Percentiles rank a stretch among this genome's conserved stretches.
These are phyloP conservation scores for Zygothrica quintamaculata DNA, from an alignment of 2,888 invertebrate species.

Conservation along the genomic window DNA sequence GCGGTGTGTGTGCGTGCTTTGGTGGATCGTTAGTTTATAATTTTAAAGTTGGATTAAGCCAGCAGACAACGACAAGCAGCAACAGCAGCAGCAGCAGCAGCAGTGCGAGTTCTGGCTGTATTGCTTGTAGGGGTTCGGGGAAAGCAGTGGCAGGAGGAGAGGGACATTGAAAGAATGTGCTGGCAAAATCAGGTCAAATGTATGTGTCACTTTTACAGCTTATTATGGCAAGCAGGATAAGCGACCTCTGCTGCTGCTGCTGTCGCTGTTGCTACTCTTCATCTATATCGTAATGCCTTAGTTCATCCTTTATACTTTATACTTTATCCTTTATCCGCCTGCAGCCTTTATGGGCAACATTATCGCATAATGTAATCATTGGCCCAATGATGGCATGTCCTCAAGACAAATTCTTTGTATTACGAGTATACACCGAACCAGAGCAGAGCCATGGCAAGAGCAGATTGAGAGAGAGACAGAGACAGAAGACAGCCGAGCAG, in stretches of 20 bases:
- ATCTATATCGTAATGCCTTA: conserved; percentile 4
- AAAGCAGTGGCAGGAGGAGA: neutral
- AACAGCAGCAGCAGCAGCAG: conserved; percentile 9
- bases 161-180: conserved; percentile 62
- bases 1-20: conserved; percentile 46
- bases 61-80: conserved; percentile 37
- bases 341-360: conserved; percentile 75
- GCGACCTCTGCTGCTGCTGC: conserved; percentile 19
- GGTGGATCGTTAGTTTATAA: conserved; percentile 80
- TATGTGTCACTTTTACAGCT: conserved; percentile 80
- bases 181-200: conserved; percentile 76
- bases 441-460: too few species aligned
- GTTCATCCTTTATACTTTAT: conserved; percentile 44
- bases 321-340: conserved; percentile 46
- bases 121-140: neutral
- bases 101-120: conserved; percentile 14
- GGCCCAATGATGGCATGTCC: conserved; percentile 78
- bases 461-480: too few species aligned
- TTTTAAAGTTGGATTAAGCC: conserved; percentile 80
- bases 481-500: too few species aligned
- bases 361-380: conserved; percentile 81
- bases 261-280: conserved; percentile 1
- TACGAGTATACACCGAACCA: too few species aligned
- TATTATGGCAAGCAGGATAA: conserved; percentile 68
- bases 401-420: conserved; percentile 78